These are phyloP conservation scores for Pedicia rivosa DNA, from an alignment of 2,888 invertebrate species.

Conservation along the genomic window DNA sequence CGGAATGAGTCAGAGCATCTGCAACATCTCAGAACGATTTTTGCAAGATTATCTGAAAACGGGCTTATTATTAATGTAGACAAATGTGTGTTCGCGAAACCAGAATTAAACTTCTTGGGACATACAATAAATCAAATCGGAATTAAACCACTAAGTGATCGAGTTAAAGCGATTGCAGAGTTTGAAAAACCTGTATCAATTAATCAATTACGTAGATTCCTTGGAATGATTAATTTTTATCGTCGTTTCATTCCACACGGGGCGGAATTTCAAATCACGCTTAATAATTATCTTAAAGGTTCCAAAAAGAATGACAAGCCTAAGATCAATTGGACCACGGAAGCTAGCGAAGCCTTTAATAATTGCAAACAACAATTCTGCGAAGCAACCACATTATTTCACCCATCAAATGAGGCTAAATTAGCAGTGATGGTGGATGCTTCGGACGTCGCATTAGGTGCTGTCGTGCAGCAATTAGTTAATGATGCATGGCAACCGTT, in stretches of 20 bases:
- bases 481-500: slow-evolving; percentile 19
- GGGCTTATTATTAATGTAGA: slow-evolving; percentile 13
- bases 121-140: slow-evolving; percentile 8
- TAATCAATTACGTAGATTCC: slow-evolving; percentile 11
- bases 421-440: slow-evolving; percentile 14
- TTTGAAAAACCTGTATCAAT: slow-evolving; percentile 11
- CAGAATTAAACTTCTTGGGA: slow-evolving; percentile 10
- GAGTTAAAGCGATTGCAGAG: slow-evolving; percentile 9
- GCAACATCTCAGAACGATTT: slow-evolving; percentile 12
- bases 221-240: slow-evolving; percentile 12
- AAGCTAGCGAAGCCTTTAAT: background rate
- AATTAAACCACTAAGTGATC: slow-evolving; percentile 9
- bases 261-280: slow-evolving; percentile 7
- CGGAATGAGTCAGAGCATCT: slow-evolving; percentile 12
- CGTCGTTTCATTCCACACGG: slow-evolving; percentile 6
- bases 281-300: slow-evolving; percentile 6
- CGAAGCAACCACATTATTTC: slow-evolving; percentile 16
- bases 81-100: slow-evolving; percentile 12
- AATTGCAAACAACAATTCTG: background rate
- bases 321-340: background rate
- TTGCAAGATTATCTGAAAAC: slow-evolving; percentile 13
- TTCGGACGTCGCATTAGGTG: slow-evolving; percentile 14
- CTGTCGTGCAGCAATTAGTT: slow-evolving; percentile 15
- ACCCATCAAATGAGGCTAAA: slow-evolving; percentile 17
- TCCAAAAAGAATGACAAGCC: slow-evolving; percentile 9